Conservation (phyloP, 1,140 invertebrate genomes). For the Drosophila lini region DNA sequence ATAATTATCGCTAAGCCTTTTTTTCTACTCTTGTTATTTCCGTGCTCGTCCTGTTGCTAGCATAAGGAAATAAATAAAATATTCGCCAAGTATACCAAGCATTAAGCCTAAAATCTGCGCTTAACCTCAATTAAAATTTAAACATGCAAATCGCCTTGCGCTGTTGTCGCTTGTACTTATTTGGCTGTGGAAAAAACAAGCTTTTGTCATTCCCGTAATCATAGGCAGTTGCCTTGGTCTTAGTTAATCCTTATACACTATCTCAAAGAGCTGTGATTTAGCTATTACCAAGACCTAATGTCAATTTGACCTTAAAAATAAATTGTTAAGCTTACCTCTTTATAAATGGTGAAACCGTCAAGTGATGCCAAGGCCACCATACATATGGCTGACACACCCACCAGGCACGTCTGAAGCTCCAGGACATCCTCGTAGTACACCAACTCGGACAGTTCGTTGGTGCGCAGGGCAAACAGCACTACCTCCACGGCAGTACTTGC, state of each 20-base stretch:
- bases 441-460: constrained; percentile 74
- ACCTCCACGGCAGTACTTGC: constrained; percentile 56
- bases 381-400: constrained; percentile 43
- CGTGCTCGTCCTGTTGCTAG: constrained; percentile 46
- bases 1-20: background rate
- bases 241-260: constrained; percentile 1
- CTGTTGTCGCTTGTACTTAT: constrained; percentile 19
- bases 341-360: constrained; percentile 76
- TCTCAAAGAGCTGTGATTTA: background rate
- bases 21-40: constrained; percentile 30
- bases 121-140: constrained; percentile 81
- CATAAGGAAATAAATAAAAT: constrained; percentile 61
- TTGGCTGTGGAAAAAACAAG: constrained; percentile 56
- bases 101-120: constrained; percentile 64
- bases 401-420: constrained; percentile 66
- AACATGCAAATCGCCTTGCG: constrained; percentile 68
- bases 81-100: constrained; percentile 36
- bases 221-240: background rate
- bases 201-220: constrained; percentile 30
- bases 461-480: constrained; percentile 59
- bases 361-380: constrained; percentile 53
- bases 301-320: background rate
- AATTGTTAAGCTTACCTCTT: constrained; percentile 58
- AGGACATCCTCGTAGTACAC: constrained; percentile 62
- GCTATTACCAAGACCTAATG: background rate